These are phyloP conservation scores for Drosophila ambigua DNA, from an alignment of 1,140 invertebrate genomes.

Conservation along the genomic window DNA sequence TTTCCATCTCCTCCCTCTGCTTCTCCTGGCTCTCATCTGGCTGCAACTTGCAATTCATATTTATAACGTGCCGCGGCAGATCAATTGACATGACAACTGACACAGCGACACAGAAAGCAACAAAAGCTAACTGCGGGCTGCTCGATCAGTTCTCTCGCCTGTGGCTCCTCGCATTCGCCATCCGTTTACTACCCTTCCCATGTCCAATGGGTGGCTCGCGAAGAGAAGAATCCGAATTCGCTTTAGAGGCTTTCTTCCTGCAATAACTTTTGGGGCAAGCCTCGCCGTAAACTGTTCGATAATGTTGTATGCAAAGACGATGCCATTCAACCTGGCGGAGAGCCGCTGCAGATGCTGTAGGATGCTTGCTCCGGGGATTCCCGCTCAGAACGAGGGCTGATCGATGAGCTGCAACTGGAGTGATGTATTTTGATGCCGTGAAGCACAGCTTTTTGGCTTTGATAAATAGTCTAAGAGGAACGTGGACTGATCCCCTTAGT, in stretches of 20 bases:
- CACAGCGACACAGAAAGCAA: constrained; percentile 46
- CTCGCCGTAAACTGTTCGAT: constrained; percentile 49
- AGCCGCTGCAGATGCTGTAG: not conserved
- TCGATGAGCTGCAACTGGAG: too few species aligned
- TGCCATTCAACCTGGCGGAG: not conserved
- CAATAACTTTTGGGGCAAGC: not conserved
- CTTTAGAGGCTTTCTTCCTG: too few species aligned
- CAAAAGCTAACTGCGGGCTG: constrained; percentile 23
- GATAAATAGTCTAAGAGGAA: too few species aligned
- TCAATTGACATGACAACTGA: constrained; percentile 71
- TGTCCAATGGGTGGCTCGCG: too few species aligned
- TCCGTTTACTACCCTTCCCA: too few species aligned
- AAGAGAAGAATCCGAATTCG: too few species aligned
- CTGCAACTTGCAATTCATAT: constrained; percentile 49
- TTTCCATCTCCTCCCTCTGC: not conserved
- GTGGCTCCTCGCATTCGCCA: too few species aligned
- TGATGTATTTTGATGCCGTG: too few species aligned
- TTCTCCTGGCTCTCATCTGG: not conserved
- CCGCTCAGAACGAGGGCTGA: too few species aligned
- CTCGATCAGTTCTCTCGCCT: not conserved
- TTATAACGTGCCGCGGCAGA: constrained; percentile 57
- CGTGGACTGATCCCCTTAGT: too few species aligned
- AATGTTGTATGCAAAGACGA: constrained; percentile 55
- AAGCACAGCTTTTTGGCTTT: too few species aligned
- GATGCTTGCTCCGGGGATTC: too few species aligned